These are phyloP conservation scores for Falco concolor DNA, from an alignment of 2,797 vertebrate species.

Conservation along the genomic window DNA sequence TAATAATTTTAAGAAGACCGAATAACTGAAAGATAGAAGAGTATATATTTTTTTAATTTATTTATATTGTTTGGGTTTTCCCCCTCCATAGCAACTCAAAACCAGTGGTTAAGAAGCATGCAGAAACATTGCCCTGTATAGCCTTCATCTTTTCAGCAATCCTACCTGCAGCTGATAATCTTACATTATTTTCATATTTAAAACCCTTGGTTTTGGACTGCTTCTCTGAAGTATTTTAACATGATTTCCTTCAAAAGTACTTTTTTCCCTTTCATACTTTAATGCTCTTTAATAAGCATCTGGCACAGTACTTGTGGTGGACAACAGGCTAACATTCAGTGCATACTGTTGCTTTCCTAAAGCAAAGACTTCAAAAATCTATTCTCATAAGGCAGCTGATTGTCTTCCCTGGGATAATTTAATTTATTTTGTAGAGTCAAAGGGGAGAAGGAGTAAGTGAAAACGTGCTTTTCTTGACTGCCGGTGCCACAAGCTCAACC, in stretches of 20 bases:
- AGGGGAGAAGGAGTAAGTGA: constrained; percentile 19
- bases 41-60: neutral
- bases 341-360: neutral
- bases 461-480: neutral
- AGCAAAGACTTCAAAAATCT: constrained; percentile 12
- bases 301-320: neutral
- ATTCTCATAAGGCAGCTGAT: neutral
- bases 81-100: neutral
- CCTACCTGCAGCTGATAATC: neutral
- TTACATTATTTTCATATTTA: neutral
- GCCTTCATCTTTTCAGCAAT: neutral
- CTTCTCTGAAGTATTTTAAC: neutral
- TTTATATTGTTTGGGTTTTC: neutral
- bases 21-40: neutral
- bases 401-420: constrained; percentile 43
- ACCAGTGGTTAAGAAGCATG: neutral
- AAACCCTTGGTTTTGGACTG: neutral
- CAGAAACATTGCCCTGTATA: neutral
- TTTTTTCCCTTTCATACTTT: neutral
- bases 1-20: neutral
- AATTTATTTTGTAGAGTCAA: constrained; percentile 15
- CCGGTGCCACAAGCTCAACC: neutral
- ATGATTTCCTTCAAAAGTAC: neutral
- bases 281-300: neutral
- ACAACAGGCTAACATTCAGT: neutral